These are phyloP conservation scores for Gymnoscopelus microlampas DNA, from an alignment of 2,797 vertebrate genomes.

Conservation along the genomic window DNA sequence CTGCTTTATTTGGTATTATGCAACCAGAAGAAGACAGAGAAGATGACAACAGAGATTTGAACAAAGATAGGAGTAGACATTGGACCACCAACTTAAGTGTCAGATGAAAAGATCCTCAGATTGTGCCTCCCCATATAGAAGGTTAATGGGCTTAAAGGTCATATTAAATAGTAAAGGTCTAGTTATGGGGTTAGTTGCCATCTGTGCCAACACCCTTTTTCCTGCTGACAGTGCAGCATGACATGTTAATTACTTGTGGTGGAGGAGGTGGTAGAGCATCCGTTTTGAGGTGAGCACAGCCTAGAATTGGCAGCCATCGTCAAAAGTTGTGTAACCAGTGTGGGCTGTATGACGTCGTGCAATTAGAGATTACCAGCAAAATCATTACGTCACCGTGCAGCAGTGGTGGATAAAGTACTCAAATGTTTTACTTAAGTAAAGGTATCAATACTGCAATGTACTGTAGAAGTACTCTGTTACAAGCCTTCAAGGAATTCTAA, in stretches of 20 bases:
- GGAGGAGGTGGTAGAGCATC: conserved; percentile 29
- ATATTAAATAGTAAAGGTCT: not conserved
- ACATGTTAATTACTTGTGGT: conserved; percentile 37
- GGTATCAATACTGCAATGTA: too few species aligned
- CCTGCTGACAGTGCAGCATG: conserved; percentile 21
- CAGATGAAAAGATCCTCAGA: not conserved
- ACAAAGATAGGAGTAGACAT: not conserved
- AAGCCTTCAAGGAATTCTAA: too few species aligned
- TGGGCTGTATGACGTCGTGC: conserved; percentile 44
- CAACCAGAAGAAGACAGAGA: not conserved
- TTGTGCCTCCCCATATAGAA: not conserved
- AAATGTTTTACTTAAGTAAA: too few species aligned
- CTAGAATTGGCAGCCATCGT: conserved; percentile 8
- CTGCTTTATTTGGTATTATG: not conserved
- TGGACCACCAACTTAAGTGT: not conserved
- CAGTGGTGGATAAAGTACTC: too few species aligned
- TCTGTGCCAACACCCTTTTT: conserved; percentile 16
- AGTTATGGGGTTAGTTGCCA: conserved; percentile 9
- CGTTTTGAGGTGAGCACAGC: conserved; percentile 9
- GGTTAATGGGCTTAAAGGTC: conserved; percentile 9
- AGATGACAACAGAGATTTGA: too few species aligned
- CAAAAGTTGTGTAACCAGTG: conserved; percentile 15
- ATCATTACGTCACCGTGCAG: conserved; percentile 16
- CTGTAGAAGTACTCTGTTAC: too few species aligned
- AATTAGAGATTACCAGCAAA: conserved; percentile 29